A percentile compares a stretch with the other conserved stretches of the same genome.
These are phyloP conservation scores for Clostera curtula DNA, from an alignment of 2,888 invertebrate species.

Conservation along the genomic window DNA sequence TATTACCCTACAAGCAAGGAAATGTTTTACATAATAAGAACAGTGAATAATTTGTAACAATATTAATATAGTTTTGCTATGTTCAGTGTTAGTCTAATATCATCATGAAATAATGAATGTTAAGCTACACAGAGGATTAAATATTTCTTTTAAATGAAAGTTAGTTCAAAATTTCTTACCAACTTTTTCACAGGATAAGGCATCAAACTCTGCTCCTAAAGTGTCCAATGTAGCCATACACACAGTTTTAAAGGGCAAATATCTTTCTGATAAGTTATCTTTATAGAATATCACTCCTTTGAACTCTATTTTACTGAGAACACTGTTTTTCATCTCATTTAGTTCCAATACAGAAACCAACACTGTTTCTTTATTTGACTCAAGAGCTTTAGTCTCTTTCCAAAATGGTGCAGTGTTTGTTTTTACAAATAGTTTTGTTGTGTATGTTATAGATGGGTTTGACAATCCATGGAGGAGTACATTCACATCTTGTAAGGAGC, in stretches of 20 bases:
- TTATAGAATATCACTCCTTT: conserved; percentile 39
- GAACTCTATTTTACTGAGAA: conserved; percentile 36
- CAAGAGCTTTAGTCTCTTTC: conserved; percentile 28
- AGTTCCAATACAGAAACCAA: conserved; percentile 35
- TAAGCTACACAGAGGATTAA: no score
- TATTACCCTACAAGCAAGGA: no score
- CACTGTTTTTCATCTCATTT: conserved; percentile 35
- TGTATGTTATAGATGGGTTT: conserved; percentile 34
- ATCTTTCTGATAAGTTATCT: conserved; percentile 24
- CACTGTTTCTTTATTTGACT: conserved; percentile 21
- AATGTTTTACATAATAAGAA: no score
- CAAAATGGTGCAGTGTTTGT: conserved; percentile 32
- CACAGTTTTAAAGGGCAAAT: conserved; percentile 44
- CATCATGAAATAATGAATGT: no score
- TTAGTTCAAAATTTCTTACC: conserved; percentile 29
- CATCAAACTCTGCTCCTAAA: conserved; percentile 45
- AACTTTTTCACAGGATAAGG: conserved; percentile 23
- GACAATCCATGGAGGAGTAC: conserved; percentile 33
- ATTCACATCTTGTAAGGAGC: conserved; percentile 38
- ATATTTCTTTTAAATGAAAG: no score
- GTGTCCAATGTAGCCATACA: conserved; percentile 34
- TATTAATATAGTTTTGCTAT: no score
- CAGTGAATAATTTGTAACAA: no score
- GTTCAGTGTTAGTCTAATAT: no score
- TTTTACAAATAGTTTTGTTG: conserved; percentile 42